These are phyloP conservation scores for Microtus ochrogaster DNA, from an alignment of 2,113 vertebrate genomes.

Conservation along the genomic window DNA sequence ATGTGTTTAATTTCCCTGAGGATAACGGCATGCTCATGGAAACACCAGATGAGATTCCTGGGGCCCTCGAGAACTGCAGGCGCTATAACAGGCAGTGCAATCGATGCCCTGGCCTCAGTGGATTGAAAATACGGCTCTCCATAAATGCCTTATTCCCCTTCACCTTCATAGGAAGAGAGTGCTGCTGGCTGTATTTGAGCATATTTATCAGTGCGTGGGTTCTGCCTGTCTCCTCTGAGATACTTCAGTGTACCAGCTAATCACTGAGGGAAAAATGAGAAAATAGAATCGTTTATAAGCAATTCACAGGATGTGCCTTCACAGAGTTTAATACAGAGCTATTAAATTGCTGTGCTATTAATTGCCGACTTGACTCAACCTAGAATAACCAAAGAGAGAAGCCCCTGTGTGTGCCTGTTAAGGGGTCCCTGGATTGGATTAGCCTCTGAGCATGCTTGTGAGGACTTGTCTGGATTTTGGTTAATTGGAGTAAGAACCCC, in stretches of 20 bases:
- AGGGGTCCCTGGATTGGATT: too few relatives aligned
- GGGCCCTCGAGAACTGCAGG: neutral
- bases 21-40: neutral
- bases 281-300: neutral
- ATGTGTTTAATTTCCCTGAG: constrained; percentile 54
- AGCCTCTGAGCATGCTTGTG: neutral
- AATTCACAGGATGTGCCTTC: neutral
- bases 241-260: neutral
- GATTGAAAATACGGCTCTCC: neutral
- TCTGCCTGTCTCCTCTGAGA: neutral
- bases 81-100: neutral
- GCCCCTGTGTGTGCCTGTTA: neutral
- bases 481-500: neutral
- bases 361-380: too few relatives aligned
- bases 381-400: neutral
- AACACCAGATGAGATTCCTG: neutral
- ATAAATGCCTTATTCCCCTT: neutral
- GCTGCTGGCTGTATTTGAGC: neutral
- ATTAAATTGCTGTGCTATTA: neutral
- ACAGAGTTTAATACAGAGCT: neutral
- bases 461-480: neutral
- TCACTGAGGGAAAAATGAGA: neutral
- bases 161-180: neutral
- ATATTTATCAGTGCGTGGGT: neutral
- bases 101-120: neutral